A percentile compares a stretch with the other conserved stretches of the same genome.
These are phyloP conservation scores for Caenorhabditis auriculariae DNA, from an alignment of 2,888 invertebrate genomes.

Conservation along the genomic window DNA sequence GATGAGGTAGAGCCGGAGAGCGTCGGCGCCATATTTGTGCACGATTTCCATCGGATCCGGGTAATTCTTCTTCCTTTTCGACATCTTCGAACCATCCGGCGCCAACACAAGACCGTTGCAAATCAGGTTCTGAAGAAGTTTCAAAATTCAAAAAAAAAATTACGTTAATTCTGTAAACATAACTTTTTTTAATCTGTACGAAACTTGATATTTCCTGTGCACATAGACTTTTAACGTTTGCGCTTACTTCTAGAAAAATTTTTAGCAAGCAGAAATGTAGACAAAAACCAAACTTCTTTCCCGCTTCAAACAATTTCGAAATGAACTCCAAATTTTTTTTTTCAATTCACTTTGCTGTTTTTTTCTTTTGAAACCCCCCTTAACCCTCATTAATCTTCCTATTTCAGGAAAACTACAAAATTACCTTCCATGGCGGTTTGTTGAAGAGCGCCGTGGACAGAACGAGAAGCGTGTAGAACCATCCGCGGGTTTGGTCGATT, in stretches of 20 bases:
- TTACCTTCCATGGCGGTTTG: constrained; percentile 85
- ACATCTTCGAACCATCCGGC: constrained; percentile 98
- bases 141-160: neutral
- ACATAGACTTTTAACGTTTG: no score
- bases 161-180: neutral
- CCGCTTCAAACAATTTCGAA: neutral
- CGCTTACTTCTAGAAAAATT: no score
- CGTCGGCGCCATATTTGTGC: constrained; percentile 92
- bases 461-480: constrained; percentile 93
- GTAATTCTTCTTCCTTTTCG: constrained; percentile 96
- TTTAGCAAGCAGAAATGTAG: no score
- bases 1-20: constrained; percentile 88
- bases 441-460: constrained; percentile 92
- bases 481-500: constrained; percentile 59
- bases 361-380: no score
- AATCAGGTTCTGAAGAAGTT: constrained; percentile 77
- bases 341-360: no score
- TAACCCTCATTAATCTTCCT: no score
- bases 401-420: neutral
- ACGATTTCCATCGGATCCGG: constrained; percentile 89
- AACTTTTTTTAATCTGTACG: no score
- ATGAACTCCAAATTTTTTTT: no score
- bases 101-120: constrained; percentile 90
- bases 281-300: no score
- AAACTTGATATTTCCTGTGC: no score